Conservation (phyloP, 23 tunicate genomes). For the Halocynthia roretzi region DNA sequence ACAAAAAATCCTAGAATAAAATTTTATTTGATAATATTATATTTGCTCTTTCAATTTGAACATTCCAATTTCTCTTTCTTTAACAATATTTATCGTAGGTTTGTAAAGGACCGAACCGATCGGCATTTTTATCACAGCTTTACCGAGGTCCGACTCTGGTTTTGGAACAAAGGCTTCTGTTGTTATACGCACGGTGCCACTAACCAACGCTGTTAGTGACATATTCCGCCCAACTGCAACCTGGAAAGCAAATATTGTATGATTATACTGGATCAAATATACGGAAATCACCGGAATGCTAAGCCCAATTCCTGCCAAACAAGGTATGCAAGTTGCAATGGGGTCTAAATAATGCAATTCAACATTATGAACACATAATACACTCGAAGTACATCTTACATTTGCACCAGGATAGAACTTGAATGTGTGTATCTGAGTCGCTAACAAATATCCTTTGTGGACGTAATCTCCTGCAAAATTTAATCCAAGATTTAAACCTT, state of each 20-base stretch:
- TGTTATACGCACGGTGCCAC: slow-evolving; percentile 77
- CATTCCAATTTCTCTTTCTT: slow-evolving; percentile 43
- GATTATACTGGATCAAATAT: no score
- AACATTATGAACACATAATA: neutral
- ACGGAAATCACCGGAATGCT: no score
- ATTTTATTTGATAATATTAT: neutral
- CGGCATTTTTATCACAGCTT: slow-evolving; percentile 37
- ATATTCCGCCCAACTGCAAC: slow-evolving; percentile 39
- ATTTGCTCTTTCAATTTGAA: slow-evolving; percentile 33
- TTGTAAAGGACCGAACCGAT: slow-evolving; percentile 66
- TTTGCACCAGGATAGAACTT: slow-evolving; percentile 81
- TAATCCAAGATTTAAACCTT: neutral
- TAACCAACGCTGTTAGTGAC: slow-evolving; percentile 36
- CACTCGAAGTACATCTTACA: slow-evolving; percentile 34
- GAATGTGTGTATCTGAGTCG: slow-evolving; percentile 42
- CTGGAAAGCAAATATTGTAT: slow-evolving; percentile 30
- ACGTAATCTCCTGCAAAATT: slow-evolving; percentile 63
- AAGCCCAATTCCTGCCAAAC: no score
- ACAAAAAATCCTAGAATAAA: neutral
- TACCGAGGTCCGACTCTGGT: slow-evolving; percentile 27
- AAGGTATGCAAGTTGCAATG: no score
- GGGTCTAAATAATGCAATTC: no score
- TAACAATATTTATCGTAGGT: slow-evolving; percentile 55
- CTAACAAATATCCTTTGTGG: slow-evolving; percentile 52
- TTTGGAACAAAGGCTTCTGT: slow-evolving; percentile 72